Percentiles rank a stretch among this genome's conserved stretches.
phyloP scores from a whole-genome alignment of 2,888 invertebrate species.

The Carterocephalus palaemon region DNA sequence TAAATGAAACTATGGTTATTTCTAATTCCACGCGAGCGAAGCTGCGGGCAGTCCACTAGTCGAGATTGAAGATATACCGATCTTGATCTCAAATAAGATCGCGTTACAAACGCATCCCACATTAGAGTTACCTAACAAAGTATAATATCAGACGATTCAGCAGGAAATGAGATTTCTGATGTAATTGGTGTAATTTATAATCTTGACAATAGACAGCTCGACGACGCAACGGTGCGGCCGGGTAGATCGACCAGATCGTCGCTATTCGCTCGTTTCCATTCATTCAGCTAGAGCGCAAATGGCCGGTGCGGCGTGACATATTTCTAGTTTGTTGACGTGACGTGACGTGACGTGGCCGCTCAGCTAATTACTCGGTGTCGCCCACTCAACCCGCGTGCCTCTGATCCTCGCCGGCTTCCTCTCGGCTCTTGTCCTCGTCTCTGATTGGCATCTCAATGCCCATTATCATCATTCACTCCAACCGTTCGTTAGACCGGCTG shows the following conservation, averaged over 20 bases:
- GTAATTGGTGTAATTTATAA: constrained; percentile 12
- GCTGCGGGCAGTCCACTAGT: too few species aligned
- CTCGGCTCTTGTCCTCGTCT: constrained; percentile 43
- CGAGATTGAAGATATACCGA: too few species aligned
- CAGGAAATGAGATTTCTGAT: background rate
- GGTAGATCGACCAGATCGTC: constrained; percentile 9
- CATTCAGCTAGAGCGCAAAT: too few species aligned
- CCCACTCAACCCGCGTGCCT: constrained; percentile 52
- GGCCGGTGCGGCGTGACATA: constrained; percentile 35
- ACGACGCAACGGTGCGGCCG: constrained; percentile 2
- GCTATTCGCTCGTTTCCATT: constrained; percentile 18
- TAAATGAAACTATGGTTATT: too few species aligned
- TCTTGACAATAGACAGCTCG: constrained; percentile 1
- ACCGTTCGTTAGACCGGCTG: constrained; percentile 33
- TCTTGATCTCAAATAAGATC: too few species aligned
- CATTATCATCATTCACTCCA: constrained; percentile 43
- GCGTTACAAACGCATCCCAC: too few species aligned
- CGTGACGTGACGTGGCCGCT: constrained; percentile 29
- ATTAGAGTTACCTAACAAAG: too few species aligned
- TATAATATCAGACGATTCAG: background rate
- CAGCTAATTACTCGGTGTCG: constrained; percentile 59
- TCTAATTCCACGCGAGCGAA: too few species aligned
- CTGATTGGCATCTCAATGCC: constrained; percentile 53
- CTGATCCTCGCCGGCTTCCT: constrained; percentile 47
- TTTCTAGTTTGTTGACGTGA: constrained; percentile 57